Percentiles rank a stretch among this genome's conserved stretches.
Evolutionary conservation across 2,797 vertebrate species (phyloP).

Genomic region (Monodelphis domestica): DNA sequence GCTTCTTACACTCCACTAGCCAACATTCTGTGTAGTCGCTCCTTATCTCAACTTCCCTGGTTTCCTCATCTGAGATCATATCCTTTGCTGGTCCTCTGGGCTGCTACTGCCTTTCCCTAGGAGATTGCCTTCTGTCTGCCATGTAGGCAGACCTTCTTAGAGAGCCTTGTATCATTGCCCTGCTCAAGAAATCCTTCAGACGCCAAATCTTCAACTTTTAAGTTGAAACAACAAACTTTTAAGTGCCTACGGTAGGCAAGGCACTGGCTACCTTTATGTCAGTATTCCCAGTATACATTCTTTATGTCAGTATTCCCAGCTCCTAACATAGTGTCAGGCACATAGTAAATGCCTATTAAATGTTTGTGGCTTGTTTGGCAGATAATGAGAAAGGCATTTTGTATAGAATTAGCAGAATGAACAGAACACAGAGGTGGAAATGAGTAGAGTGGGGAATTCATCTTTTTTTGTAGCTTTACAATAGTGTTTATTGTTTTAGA

Average conservation of each 20-base stretch:
- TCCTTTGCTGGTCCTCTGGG: neutral
- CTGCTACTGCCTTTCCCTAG: neutral
- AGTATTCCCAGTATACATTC: neutral
- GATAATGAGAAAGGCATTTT: neutral
- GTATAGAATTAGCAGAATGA: neutral
- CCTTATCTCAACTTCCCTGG: neutral
- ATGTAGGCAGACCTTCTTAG: neutral
- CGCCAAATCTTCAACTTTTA: neutral
- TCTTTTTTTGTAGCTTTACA: neutral
- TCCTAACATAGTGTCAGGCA: neutral
- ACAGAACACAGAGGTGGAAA: neutral
- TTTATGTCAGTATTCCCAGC: neutral
- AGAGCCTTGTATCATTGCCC: neutral
- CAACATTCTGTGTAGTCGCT: neutral
- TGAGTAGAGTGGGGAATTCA: neutral
- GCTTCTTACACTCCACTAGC: neutral
- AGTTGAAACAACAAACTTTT: neutral
- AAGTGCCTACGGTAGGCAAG: neutral
- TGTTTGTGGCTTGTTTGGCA: neutral
- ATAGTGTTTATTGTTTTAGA: too few relatives aligned
- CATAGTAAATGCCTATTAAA: neutral
- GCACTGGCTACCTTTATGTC: neutral
- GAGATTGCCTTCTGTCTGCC: neutral
- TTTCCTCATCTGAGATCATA: neutral
- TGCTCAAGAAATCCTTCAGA: neutral